These are phyloP conservation scores for Phoebastria nigripes DNA, from an alignment of 2,797 vertebrate genomes.

Conservation along the genomic window DNA sequence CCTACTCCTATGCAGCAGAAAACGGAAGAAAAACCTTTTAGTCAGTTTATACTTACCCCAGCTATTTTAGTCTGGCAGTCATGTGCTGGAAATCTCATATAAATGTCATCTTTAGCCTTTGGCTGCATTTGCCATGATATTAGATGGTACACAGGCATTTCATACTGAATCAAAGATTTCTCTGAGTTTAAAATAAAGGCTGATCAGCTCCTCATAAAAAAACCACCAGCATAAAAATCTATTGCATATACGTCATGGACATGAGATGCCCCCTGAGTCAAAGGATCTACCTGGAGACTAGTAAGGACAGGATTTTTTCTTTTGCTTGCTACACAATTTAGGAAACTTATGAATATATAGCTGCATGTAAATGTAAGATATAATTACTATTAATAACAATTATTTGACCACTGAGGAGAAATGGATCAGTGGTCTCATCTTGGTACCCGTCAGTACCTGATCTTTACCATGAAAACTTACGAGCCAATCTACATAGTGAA, in stretches of 20 bases:
- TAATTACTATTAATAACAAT: slow-evolving; percentile 21
- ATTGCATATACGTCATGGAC: background rate
- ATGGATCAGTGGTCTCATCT: background rate
- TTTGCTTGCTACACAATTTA: background rate
- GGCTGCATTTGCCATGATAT: background rate
- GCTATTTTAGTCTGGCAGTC: background rate
- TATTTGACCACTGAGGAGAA: background rate
- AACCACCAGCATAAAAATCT: background rate
- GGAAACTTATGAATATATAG: background rate
- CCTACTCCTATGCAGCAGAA: background rate
- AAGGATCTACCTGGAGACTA: background rate
- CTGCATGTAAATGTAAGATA: background rate
- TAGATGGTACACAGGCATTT: background rate
- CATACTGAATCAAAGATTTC: background rate
- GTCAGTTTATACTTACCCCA: background rate
- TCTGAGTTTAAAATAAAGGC: background rate
- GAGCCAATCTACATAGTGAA: background rate
- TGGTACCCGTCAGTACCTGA: background rate
- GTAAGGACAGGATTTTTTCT: background rate
- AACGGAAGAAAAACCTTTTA: background rate
- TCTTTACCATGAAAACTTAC: slow-evolving; percentile 20
- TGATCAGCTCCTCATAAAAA: background rate
- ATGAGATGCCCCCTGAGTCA: background rate
- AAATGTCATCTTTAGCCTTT: slow-evolving; percentile 6
- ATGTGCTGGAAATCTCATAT: background rate